A percentile compares a stretch with the other conserved stretches of the same genome.
Evolutionary conservation across 2,113 vertebrate genomes (phyloP).

Genomic region (Bettongia penicillata): DNA sequence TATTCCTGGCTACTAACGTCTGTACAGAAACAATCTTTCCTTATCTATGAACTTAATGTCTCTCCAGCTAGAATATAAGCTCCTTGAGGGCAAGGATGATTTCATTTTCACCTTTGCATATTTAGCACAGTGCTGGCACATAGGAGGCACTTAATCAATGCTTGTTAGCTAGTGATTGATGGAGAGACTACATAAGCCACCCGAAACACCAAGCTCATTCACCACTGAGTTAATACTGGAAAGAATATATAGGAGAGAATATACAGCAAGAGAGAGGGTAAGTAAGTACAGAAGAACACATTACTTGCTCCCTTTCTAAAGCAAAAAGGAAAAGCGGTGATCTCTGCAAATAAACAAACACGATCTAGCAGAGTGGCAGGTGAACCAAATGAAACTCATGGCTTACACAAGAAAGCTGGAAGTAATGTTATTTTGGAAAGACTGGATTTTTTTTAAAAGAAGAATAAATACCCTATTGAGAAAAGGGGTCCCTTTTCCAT

Average conservation of each 20-base stretch:
- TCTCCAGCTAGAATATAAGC: not conserved
- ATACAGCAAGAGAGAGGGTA: not conserved
- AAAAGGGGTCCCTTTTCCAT: slow-evolving; percentile 20
- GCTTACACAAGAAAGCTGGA: slow-evolving; percentile 5
- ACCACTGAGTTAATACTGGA: not conserved
- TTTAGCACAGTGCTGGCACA: not conserved
- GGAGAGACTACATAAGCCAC: not conserved
- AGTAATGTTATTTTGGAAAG: slow-evolving; percentile 53
- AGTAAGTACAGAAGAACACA: not conserved
- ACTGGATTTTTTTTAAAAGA: slow-evolving; percentile 32
- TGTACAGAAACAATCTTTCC: not conserved
- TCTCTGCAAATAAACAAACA: slow-evolving; percentile 35
- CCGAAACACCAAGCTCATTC: not conserved
- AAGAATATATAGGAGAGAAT: not conserved
- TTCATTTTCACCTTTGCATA: not conserved
- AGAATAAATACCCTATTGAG: slow-evolving; percentile 36
- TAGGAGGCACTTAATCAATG: not conserved
- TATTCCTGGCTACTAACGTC: slow-evolving; percentile 45
- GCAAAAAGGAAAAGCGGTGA: not conserved
- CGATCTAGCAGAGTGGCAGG: not conserved
- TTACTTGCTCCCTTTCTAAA: not conserved
- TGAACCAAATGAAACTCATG: slow-evolving; percentile 30
- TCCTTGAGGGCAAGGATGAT: not conserved
- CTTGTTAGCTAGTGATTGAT: not conserved
- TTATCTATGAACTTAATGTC: not conserved